phyloP scores from a whole-genome alignment of 2,888 invertebrate species.

The Drosophila lutescens region DNA sequence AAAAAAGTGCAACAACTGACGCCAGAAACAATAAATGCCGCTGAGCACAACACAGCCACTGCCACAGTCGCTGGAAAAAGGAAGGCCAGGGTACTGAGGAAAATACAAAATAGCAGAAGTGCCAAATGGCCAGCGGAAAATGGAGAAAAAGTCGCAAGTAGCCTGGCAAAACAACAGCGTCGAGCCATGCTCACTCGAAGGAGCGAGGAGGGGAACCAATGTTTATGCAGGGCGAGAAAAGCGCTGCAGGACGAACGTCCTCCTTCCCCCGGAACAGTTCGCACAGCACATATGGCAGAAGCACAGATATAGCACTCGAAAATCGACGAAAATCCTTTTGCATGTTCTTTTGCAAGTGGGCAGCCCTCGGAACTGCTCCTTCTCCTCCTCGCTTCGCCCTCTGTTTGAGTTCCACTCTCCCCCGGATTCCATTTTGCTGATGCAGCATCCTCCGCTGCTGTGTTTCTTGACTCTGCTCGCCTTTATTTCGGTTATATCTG shows the following conservation, averaged over 20 bases:
- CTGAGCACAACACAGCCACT: slow-evolving; percentile 52
- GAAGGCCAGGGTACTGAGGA: slow-evolving; percentile 12
- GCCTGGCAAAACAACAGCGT: slow-evolving; percentile 29
- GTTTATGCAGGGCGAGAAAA: slow-evolving; percentile 33
- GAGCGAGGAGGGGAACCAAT: slow-evolving; percentile 12
- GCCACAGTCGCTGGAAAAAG: not conserved
- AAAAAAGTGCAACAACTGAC: slow-evolving; percentile 70
- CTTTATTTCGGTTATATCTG: slow-evolving; percentile 55
- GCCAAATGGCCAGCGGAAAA: slow-evolving; percentile 44
- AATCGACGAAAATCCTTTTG: slow-evolving; percentile 79
- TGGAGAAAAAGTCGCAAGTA: slow-evolving; percentile 44
- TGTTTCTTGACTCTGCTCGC: slow-evolving; percentile 22
- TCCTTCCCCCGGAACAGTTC: slow-evolving; percentile 17
- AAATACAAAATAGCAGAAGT: slow-evolving; percentile 57
- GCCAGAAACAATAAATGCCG: slow-evolving; percentile 73
- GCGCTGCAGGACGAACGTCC: slow-evolving; percentile 21
- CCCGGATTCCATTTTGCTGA: slow-evolving; percentile 56
- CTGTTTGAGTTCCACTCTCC: slow-evolving; percentile 1
- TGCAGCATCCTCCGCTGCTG: slow-evolving; percentile 51
- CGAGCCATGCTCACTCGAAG: not conserved
- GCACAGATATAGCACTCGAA: slow-evolving; percentile 55
- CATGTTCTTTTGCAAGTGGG: slow-evolving; percentile 75
- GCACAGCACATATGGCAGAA: slow-evolving; percentile 64
- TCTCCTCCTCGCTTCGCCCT: not conserved
- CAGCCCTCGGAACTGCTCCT: slow-evolving; percentile 7